These are phyloP conservation scores for Percopsis transmontana DNA, from an alignment of 2,113 vertebrate genomes.

Conservation along the genomic window DNA sequence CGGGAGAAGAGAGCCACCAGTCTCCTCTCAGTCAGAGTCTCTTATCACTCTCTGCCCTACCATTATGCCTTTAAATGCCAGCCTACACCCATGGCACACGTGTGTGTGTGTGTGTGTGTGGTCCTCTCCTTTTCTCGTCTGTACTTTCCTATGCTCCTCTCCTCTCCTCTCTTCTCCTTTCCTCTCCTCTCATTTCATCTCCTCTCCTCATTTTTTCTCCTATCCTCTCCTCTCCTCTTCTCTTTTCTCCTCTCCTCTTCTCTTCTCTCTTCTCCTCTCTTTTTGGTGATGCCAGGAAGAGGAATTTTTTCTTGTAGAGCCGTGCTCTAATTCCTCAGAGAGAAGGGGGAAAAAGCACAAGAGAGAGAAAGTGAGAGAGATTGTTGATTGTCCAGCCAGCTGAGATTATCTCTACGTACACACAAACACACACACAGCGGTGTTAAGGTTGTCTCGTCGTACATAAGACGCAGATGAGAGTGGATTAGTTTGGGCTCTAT, in stretches of 20 bases:
- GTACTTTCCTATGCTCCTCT: no score
- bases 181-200: neutral
- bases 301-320: conserved; percentile 40
- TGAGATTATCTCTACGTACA: conserved; percentile 28
- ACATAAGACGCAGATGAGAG: conserved; percentile 60
- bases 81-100: conserved; percentile 6
- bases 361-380: neutral
- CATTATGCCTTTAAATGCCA: conserved; percentile 79
- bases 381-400: conserved; percentile 53
- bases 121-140: neutral
- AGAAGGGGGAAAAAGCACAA: neutral
- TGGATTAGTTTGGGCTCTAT: conserved; percentile 56
- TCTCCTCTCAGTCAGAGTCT: conserved; percentile 87
- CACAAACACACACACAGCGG: neutral
- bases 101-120: neutral
- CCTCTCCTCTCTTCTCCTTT: neutral
- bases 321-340: conserved; percentile 41
- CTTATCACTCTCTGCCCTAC: conserved; percentile 88
- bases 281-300: conserved; percentile 31
- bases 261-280: conserved; percentile 18
- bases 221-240: neutral
- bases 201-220: neutral
- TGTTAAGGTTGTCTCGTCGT: conserved; percentile 56
- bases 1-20: conserved; percentile 80
- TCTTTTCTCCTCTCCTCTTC: neutral